Evolutionary conservation across 2,888 invertebrate species (phyloP), one percentile per base, ranked within the genome.

Genomic region (Andrena fulva): DNA sequence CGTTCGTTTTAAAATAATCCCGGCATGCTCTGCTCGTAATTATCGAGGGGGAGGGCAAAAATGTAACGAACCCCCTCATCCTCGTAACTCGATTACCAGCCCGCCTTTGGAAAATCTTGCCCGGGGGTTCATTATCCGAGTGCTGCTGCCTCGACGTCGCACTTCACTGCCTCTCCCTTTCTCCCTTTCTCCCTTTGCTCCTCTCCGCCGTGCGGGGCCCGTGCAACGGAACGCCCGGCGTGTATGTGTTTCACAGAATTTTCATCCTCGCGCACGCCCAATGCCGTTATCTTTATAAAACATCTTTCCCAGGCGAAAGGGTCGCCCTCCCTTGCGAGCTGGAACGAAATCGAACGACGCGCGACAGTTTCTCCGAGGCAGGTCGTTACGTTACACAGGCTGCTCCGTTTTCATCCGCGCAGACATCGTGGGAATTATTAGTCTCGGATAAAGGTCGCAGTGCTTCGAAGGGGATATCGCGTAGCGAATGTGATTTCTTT

Each of bases 81-180:
- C 59, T 42, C 59, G 69, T 70, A 59, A 70, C 42, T 35, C 56
- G 69, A 70, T 70, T 70, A 70, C 56, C 69, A 35, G 42, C 42
- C 42, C 42, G 59, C 56, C 69, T 70, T 70, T 59, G 69, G 69
- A 70, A 70, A 70, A 70, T 70, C 69, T 70, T 70, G 35, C 59
- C 35, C 42, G 42, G 35, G 69, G 56, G 42, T 35, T 52, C 68
- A 35, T 54, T 52, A 52, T 56, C 54, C 42, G 42, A 42, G 42
- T 42, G 42, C 68, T 68, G 52, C 31, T 27, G 54, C 68, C 66
- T n/a, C 66, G 66, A 29, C 66, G 27, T 48, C 42, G 48, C 66
- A 66, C 48, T 66, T 66, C 66, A 29, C 66, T 66, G 66, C 66
- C 42, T 27, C 66, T 8, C 16, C 50, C 16, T 20, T 33, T 27